Base-by-base conservation (phyloP, 1,140 invertebrate genomes). In the Acromyrmex heyeri region DNA sequence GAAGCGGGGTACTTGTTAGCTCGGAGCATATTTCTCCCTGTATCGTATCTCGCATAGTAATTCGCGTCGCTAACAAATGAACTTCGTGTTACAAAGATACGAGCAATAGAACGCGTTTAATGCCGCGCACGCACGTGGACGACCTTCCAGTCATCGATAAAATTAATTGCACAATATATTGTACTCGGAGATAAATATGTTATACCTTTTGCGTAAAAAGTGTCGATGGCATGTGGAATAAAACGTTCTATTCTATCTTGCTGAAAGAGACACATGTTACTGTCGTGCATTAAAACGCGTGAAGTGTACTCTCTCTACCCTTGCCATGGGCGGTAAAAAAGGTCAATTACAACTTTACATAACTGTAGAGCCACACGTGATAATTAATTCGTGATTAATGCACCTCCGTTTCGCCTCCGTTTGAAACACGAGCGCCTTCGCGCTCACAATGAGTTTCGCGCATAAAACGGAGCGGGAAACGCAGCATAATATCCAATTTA, bases 351-450 rank as follows among this genome's bases (percentile, higher is more conserved):
- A 75, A 83, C 79, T 50, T 83, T 2, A 18, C n/a, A 3, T 73
- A 34, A 14, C 44, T 16, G 55, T 24, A 4, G 3, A 10, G 18
- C 6, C 12, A 59, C 67, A 10, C 34, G 50, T 72, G 38, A 61
- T 83, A 73, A 83, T 83, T 83, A 83, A 83, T 75, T 83, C 38
- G 69, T 18, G 59, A 44, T 61, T 82, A 73, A 82, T 53, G 55
- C 67, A 44, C 24, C 12, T 73, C 53, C 67, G 55, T 73, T 65
- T 72, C 53, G 65, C 24, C 24, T 44, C 3, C 18, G 53, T 44
- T 61, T 72, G 21, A 59, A 61, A 73, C 24, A 59, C 21, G 65
- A 57, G 24, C 62, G 21, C 38, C 38, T 73, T 82, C 55, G 38
- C 16, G 34, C 18, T 34, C 38, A 44, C 38, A 44, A 44, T 44